Evolutionary conservation across 2,888 invertebrate genomes (phyloP).

Genomic region (Anthoptus insignis): DNA sequence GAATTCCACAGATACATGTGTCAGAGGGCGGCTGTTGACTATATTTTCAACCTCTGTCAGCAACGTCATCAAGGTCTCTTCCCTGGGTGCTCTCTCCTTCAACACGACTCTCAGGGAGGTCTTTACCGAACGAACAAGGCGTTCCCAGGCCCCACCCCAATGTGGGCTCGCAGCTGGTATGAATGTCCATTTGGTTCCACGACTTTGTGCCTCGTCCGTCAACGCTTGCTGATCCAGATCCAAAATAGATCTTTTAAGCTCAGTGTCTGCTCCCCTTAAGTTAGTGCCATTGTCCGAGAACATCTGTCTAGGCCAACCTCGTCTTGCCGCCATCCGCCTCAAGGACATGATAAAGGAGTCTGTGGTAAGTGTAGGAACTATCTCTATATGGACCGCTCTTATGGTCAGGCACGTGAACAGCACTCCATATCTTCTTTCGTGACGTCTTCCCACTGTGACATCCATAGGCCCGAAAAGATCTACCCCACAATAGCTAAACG

Average conservation of each 20-base stretch:
- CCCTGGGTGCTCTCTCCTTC: slow-evolving; percentile 20
- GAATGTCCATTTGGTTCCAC: background rate
- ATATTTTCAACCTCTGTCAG: slow-evolving; percentile 39
- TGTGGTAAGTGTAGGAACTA: slow-evolving; percentile 25
- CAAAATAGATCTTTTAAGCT: slow-evolving; percentile 13
- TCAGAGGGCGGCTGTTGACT: slow-evolving; percentile 45
- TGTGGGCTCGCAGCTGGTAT: background rate
- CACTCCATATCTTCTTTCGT: slow-evolving; percentile 43
- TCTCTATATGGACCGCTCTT: slow-evolving; percentile 20
- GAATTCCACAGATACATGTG: slow-evolving; percentile 51
- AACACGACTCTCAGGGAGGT: slow-evolving; percentile 27
- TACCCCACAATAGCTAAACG: slow-evolving; percentile 40
- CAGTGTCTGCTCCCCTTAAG: slow-evolving; percentile 43
- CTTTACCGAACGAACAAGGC: slow-evolving; percentile 41
- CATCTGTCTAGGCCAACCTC: slow-evolving; percentile 42
- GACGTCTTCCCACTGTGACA: slow-evolving; percentile 31
- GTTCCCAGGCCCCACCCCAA: slow-evolving; percentile 40
- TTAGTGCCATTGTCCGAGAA: slow-evolving; percentile 48
- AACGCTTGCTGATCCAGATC: background rate
- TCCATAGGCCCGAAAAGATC: slow-evolving; percentile 40
- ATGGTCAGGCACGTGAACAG: slow-evolving; percentile 45
- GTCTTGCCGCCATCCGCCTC: slow-evolving; percentile 45
- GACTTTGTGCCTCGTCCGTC: background rate
- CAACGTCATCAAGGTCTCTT: slow-evolving; percentile 38
- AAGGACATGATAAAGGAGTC: slow-evolving; percentile 49